Base-by-base conservation (phyloP, 2,888 invertebrate species). In the Cephalotes varians region DNA sequence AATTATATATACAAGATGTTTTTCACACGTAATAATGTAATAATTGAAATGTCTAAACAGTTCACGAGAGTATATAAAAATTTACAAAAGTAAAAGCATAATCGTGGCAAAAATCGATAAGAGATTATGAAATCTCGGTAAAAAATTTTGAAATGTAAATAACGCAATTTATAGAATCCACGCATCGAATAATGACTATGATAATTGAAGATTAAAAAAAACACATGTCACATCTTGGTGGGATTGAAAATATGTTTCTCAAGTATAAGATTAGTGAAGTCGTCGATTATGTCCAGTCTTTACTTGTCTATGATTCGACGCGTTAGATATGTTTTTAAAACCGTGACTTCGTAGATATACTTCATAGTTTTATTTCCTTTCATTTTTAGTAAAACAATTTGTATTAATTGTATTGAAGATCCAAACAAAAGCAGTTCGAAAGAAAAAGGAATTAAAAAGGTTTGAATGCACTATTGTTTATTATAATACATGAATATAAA, bases 171-270 rank as follows among this genome's bases (percentile, higher is more conserved):
- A 10, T 18, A 1, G 5, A 51, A 37, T 18, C 18, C 18, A 62
- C n/a, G 37, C 40, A 28, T 9, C n/a, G n/a, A 60, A 21, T 37
- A 28, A 62, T 47, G 49, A 40, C 9, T 18, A 64, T 44, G 18
- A 54, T 56, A 56, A 65, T 56, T 74, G 15, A 54, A 64, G 81
- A 74, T 81, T 65, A 81, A 62, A 51, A 62, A 15, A 10, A 15
- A 65, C 25, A 21, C 9, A 18, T 60, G 40, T 56, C 25, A 34
- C n/a, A n/a, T n/a, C n/a, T n/a, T n/a, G 40, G 40, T 40, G 40
- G 40, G 40, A 12, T 12, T 40, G 10, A 40, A 40, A 40, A 40
- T 12, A 40, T 40, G 40, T 40, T 40, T 40, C 40, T 15, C 40
- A 40, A 37, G 71, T 71, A 71, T 15, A 47, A 49, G 6, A 62